phyloP scores from a whole-genome alignment of 2,888 invertebrate genomes.

The Cremastinae sp. region DNA sequence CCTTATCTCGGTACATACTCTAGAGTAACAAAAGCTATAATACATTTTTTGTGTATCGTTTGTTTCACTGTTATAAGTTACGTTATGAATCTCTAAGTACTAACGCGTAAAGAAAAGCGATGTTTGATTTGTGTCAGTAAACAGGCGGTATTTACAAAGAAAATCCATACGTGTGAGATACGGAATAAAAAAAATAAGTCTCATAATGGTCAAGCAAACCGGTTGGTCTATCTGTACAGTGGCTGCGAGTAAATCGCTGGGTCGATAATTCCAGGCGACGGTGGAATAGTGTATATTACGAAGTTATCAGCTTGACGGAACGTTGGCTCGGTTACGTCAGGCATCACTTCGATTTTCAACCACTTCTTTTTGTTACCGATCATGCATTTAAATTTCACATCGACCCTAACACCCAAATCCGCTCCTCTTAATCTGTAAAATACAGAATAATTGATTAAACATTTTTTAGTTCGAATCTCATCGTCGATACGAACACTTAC shows the following conservation, averaged over 20 bases:
- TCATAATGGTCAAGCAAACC: constrained; percentile 43
- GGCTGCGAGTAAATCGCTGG: constrained; percentile 76
- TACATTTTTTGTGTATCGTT: constrained; percentile 30
- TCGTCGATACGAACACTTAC: constrained; percentile 83
- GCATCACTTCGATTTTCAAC: constrained; percentile 83
- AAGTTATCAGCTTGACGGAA: constrained; percentile 82
- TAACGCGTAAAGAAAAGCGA: constrained; percentile 29
- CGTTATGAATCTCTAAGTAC: constrained; percentile 55
- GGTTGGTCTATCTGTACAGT: constrained; percentile 81
- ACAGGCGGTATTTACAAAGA: constrained; percentile 53
- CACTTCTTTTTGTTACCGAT: constrained; percentile 89
- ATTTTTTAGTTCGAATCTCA: background rate
- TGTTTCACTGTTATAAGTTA: constrained; percentile 52
- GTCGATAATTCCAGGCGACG: constrained; percentile 81
- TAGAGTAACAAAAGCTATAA: constrained; percentile 20
- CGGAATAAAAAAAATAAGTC: constrained; percentile 1
- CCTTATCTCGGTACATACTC: constrained; percentile 3
- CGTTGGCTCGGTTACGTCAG: constrained; percentile 81
- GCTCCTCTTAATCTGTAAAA: constrained; percentile 85
- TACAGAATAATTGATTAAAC: constrained; percentile 34
- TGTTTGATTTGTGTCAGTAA: constrained; percentile 19
- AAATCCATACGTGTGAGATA: constrained; percentile 24
- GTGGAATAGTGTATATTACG: constrained; percentile 81
- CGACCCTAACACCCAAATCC: constrained; percentile 89
- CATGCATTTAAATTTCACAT: constrained; percentile 88